Base-by-base conservation (phyloP, 2,888 invertebrate genomes). In the Gymnoscelis rufifasciata region DNA sequence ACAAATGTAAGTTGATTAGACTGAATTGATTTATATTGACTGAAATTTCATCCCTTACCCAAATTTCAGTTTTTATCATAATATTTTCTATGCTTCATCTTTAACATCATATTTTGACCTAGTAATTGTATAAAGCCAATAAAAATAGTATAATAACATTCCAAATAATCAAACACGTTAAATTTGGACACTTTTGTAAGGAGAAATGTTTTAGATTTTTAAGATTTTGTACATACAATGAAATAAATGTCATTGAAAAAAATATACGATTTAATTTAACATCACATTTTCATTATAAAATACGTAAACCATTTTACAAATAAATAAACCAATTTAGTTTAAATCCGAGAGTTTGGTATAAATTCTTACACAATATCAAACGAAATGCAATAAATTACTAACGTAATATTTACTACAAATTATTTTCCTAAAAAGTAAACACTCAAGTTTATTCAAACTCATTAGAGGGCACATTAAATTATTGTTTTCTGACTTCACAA, bases 191-290 rank as follows among this genome's bases (percentile, higher is more conserved):
- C 84, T 87, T 88, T 87, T 87, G 83, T 88, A 87, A 76, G 81
- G 78, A 68, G 43, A 73, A 78, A 83, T 67, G 68, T 74, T 72
- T n/a, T 86, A 87, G 83, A 80, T 83, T 78, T 84, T 50, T 86
- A 86, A 87, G 88, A 78, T 88, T 88, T 88, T 88, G 88, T 88
- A 88, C 86, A 88, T 88, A 88, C 79, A 83, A 84, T 82, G 77
- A 84, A 84, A 87, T 87, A 88, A 87, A 87, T 88, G 87, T 84
- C 84, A 86, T 86, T 87, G 81, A 82, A 75, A 78, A 80, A 72
- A 72, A 60, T 57, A 52, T 46, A 59, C 74, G 71, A 74, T 71
- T 70, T 71, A 61, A 63, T 54, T 61, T 26, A 7, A 7, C 19
- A 23, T 7, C 35, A 35, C 19, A 35, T 11, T 31, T 19, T 14